These are phyloP conservation scores for Brachyhypopomus occidentalis DNA, from an alignment of 2,113 vertebrate species.

Conservation along the genomic window DNA sequence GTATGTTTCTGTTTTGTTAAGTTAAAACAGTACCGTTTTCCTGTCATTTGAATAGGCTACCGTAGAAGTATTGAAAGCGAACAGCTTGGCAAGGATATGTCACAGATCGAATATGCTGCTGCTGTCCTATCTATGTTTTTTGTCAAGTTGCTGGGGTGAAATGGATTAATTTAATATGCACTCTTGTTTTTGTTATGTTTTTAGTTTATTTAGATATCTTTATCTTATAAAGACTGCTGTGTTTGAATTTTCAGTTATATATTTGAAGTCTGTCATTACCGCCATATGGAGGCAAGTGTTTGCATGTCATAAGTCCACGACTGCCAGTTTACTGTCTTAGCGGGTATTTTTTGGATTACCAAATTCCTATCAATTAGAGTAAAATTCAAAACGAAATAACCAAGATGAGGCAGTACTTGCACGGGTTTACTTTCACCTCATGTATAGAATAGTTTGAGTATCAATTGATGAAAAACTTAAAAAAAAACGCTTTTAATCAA, in stretches of 20 bases:
- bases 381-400: conserved; percentile 23
- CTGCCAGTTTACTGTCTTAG: conserved; percentile 58
- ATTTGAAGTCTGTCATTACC: conserved; percentile 69
- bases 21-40: conserved; percentile 63
- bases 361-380: conserved; percentile 45
- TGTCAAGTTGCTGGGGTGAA: conserved; percentile 54
- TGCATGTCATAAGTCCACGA: conserved; percentile 76
- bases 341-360: conserved; percentile 57
- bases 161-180: conserved; percentile 67
- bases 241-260: conserved; percentile 70
- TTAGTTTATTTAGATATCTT: conserved; percentile 67
- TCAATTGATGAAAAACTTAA: too few species aligned
- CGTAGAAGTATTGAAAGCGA: conserved; percentile 81
- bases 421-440: conserved; percentile 21
- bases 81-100: conserved; percentile 64
- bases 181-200: conserved; percentile 68
- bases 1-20: conserved; percentile 68
- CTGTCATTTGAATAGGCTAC: conserved; percentile 72
- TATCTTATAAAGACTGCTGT: conserved; percentile 75
- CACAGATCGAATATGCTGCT: conserved; percentile 68
- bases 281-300: conserved; percentile 61
- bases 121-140: conserved; percentile 70
- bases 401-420: conserved; percentile 16
- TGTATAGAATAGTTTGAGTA: not conserved
- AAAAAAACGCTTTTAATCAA: conserved; percentile 1